A percentile compares a stretch with the other conserved stretches of the same genome.
phyloP scores from a whole-genome alignment of 1,140 invertebrate species.

The Sitobion miscanthi region DNA sequence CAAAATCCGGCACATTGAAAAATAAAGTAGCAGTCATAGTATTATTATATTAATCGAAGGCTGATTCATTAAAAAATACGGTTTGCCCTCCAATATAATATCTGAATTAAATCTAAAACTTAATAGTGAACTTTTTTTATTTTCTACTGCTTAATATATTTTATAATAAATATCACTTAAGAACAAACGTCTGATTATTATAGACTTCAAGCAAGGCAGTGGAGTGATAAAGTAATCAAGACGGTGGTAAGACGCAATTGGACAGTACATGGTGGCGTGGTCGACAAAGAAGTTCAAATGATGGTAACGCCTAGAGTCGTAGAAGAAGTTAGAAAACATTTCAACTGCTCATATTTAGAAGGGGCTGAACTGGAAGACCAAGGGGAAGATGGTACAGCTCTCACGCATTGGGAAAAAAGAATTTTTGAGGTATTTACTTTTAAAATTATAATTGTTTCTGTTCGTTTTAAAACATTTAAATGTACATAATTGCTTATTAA shows the following conservation, averaged over 20 bases:
- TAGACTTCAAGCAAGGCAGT: conserved; percentile 88
- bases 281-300: conserved; percentile 81
- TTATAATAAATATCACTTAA: not conserved
- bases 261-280: conserved; percentile 80
- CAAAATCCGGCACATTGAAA: not conserved
- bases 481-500: not conserved
- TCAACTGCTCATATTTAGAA: conserved; percentile 87
- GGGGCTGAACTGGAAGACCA: conserved; percentile 98
- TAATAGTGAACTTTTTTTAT: not conserved
- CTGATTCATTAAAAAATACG: not conserved
- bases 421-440: conserved; percentile 82
- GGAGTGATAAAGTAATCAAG: conserved; percentile 89
- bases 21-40: not conserved
- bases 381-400: conserved; percentile 92
- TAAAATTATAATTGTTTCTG: not conserved
- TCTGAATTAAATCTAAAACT: not conserved
- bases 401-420: conserved; percentile 99
- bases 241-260: conserved; percentile 80
- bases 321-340: conserved; percentile 85
- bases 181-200: not conserved
- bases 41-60: not conserved
- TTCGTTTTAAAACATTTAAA: not conserved
- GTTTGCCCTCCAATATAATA: no score
- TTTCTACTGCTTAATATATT: not conserved
- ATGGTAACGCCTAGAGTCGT: conserved; percentile 91